Base-by-base conservation (phyloP, 2,113 vertebrate species). In the Beaufortia kweichowensis region DNA sequence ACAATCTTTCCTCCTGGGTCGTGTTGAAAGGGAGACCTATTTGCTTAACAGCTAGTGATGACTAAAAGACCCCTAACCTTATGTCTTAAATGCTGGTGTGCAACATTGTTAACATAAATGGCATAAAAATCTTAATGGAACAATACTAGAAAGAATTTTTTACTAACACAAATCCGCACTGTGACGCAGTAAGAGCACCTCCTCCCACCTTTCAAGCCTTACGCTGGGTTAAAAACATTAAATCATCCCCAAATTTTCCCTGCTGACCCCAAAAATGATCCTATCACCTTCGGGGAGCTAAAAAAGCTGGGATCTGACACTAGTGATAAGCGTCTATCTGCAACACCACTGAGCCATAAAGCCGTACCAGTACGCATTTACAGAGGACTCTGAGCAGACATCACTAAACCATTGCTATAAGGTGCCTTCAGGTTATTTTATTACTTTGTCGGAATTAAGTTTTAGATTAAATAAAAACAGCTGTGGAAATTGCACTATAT, bases 41-140 rank as follows among this genome's bases (percentile, higher is more conserved):
- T 79, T 89, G 86, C 93, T 93, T 88, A 87, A 83, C 90, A 89
- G 90, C 92, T 91, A 89, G 19, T 53, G 48, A n/a, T 53, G 48
- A 21, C 7, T 21, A 1, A 53, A 9, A 53, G 6, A 46, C 12
- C 4, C 12, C 43, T 46, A 5, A 46, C 15, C 12, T 14, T 15
- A 46, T 5, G 15, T 5, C 14, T 46, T 17, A 46, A 46, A 46
- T 4, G 43, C 14, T 46, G 3, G 43, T 46, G 15, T 46, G 43
- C 15, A 46, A 17, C 15, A 92, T n/a, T 91, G 84, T 86, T 83
- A 88, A 85, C 83, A 82, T 88, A 86, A 86, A n/a, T n/a, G n/a
- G n/a, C n/a, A n/a, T n/a, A n/a, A n/a, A n/a, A n/a, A n/a, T n/a
- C n/a, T n/a, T n/a, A n/a, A n/a, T n/a, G n/a, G n/a, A n/a, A n/a